phyloP scores from a whole-genome alignment of 2,797 vertebrate genomes.

The Smutsia temminckii region DNA sequence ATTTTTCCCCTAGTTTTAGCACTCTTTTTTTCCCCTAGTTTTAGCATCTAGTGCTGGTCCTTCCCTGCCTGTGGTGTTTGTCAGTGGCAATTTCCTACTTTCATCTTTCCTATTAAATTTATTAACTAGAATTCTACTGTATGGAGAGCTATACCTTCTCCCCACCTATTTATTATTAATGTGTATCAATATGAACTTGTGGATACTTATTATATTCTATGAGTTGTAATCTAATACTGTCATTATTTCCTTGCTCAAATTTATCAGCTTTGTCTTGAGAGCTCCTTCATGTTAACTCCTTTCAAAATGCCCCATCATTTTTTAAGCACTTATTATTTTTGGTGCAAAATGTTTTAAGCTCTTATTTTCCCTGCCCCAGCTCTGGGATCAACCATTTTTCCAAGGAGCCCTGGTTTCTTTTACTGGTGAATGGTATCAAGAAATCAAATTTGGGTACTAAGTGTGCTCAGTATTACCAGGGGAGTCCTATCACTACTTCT shows the following conservation, averaged over 20 bases:
- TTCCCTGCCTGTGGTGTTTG: background rate
- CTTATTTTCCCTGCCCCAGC: background rate
- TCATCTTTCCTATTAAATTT: background rate
- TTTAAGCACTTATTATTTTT: background rate
- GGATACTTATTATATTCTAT: background rate
- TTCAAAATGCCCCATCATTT: background rate
- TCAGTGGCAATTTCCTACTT: background rate
- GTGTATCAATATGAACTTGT: background rate
- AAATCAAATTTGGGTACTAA: background rate
- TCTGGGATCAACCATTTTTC: background rate
- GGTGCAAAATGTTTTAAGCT: background rate
- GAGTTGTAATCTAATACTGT: background rate
- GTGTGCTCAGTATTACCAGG: background rate
- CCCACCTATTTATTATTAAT: background rate
- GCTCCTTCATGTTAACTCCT: background rate
- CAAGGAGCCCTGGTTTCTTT: background rate
- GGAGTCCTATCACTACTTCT: background rate
- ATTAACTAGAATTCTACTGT: background rate
- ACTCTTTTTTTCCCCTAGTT: background rate
- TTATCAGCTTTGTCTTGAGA: background rate
- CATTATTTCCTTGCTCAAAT: constrained; percentile 11
- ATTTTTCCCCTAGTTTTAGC: background rate
- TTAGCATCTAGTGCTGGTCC: background rate
- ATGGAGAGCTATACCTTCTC: background rate
- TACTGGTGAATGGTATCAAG: background rate